phyloP scores from a whole-genome alignment of 2,797 vertebrate genomes.

The Catamblyrhynchus diadema region DNA sequence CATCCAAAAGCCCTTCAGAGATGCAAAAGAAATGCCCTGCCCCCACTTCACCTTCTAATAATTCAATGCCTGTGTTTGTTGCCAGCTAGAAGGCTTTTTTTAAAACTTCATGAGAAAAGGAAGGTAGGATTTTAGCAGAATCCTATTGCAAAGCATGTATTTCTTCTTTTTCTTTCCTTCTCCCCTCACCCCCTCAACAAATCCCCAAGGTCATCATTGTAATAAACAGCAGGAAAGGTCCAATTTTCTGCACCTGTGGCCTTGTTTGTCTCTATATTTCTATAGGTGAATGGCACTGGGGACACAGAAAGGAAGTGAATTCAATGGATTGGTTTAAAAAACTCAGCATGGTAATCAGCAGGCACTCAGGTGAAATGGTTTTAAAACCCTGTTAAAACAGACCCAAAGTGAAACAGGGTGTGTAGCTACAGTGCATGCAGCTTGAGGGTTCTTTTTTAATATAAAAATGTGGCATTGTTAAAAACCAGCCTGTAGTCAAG shows the following conservation, averaged over 20 bases:
- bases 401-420: not conserved
- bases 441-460: not conserved
- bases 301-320: slow-evolving; percentile 62
- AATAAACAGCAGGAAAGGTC: slow-evolving; percentile 68
- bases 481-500: slow-evolving; percentile 6
- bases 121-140: slow-evolving; percentile 31
- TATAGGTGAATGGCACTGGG: slow-evolving; percentile 63
- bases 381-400: slow-evolving; percentile 43
- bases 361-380: slow-evolving; percentile 64
- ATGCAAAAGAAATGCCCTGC: not conserved
- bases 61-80: not conserved
- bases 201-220: slow-evolving; percentile 47
- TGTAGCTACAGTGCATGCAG: not conserved
- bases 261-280: slow-evolving; percentile 65
- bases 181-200: not conserved
- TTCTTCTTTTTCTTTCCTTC: slow-evolving; percentile 18
- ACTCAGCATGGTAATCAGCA: slow-evolving; percentile 62
- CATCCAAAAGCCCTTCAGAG: not conserved
- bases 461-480: slow-evolving; percentile 17
- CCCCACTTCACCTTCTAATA: not conserved
- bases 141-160: not conserved
- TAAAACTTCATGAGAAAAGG: not conserved
- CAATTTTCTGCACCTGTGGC: slow-evolving; percentile 70
- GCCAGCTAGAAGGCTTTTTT: not conserved
- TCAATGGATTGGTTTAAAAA: slow-evolving; percentile 64